Evolutionary conservation across 2,888 invertebrate species (phyloP).

Genomic region (Acanthosepion esculentum): DNA sequence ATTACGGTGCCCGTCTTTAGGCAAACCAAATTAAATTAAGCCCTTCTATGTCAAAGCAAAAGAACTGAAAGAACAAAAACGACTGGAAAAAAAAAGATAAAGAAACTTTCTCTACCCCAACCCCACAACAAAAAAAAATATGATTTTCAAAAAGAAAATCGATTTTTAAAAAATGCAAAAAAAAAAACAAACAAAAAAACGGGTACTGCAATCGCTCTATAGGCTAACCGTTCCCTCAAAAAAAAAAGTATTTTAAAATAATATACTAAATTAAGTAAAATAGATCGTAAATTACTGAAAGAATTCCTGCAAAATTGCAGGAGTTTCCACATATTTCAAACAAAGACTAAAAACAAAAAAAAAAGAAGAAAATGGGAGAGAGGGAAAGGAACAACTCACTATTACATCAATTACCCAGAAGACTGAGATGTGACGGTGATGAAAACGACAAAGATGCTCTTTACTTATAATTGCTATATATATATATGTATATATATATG

Average conservation of each 20-base stretch:
- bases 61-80: not conserved
- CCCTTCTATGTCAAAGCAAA: too few relatives aligned
- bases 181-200: not conserved
- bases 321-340: not conserved
- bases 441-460: not conserved
- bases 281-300: too few relatives aligned
- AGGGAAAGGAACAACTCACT: not conserved
- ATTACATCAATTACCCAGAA: not conserved
- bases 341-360: not conserved
- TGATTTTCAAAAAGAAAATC: not conserved
- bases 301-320: not conserved
- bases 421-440: not conserved
- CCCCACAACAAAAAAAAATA: too few relatives aligned
- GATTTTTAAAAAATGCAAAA: not conserved
- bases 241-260: not conserved
- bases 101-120: not conserved
- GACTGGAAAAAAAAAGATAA: too few relatives aligned
- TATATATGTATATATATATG: not conserved
- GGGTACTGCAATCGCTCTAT: not conserved
- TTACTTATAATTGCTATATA: not conserved
- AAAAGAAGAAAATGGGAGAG: not conserved
- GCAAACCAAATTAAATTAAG: too few relatives aligned
- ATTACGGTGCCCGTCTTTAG: conserved; percentile 13
- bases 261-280: too few relatives aligned
- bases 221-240: not conserved